These are phyloP conservation scores for Melanotaenia parkinsoni DNA, from an alignment of 2,797 vertebrate genomes.

Conservation along the genomic window DNA sequence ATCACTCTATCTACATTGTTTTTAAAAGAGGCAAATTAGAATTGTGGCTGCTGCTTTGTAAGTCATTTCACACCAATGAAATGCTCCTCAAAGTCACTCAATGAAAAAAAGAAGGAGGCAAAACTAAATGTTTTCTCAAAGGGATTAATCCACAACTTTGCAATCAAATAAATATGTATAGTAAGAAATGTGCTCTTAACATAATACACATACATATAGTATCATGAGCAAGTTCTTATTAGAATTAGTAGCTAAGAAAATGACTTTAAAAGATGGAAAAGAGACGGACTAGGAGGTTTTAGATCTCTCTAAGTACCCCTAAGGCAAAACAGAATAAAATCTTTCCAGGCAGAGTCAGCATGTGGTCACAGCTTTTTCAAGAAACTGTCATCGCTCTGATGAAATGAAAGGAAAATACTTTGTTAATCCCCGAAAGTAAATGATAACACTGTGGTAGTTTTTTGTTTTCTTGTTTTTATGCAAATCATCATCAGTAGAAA, in stretches of 20 bases:
- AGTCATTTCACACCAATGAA: conserved; percentile 23
- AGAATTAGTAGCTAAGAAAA: conserved; percentile 43
- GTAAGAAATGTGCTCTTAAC: conserved; percentile 11
- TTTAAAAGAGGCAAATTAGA: conserved; percentile 14
- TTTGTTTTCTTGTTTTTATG: too few species aligned
- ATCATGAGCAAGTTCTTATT: conserved; percentile 19
- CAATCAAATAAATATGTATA: not conserved
- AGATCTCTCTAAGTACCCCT: conserved; percentile 56
- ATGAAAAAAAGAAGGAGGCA: not conserved
- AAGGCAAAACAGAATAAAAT: conserved; percentile 53
- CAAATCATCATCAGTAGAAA: too few species aligned
- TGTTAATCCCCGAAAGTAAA: too few species aligned
- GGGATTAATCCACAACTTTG: not conserved
- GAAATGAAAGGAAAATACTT: too few species aligned
- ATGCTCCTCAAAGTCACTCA: conserved; percentile 24
- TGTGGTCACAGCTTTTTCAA: conserved; percentile 63
- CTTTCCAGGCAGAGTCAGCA: conserved; percentile 44
- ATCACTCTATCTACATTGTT: conserved; percentile 31
- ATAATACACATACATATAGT: not conserved
- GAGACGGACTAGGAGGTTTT: conserved; percentile 37
- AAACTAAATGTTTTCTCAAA: not conserved
- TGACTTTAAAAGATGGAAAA: conserved; percentile 36
- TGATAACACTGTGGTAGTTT: too few species aligned
- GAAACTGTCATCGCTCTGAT: conserved; percentile 38
- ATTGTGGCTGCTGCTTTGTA: not conserved